Evolutionary conservation across 2,888 invertebrate genomes (phyloP), one percentile per base, ranked within the genome.

Genomic region (Digitonthophagus gazella): DNA sequence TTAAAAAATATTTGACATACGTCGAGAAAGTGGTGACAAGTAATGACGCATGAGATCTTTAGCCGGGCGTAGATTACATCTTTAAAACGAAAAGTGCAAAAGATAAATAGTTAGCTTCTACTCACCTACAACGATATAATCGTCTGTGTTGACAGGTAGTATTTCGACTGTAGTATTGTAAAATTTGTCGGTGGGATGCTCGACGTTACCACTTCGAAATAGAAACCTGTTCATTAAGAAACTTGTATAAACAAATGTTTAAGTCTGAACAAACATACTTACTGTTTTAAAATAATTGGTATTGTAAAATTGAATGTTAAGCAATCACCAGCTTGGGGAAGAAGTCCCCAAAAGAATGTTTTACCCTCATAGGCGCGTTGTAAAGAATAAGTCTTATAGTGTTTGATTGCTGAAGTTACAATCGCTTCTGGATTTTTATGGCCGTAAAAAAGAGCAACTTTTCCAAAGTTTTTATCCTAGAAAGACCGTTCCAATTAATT

Each of bases 281-380:
- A 15, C 74, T 67, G 20, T 63, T 56, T n/a, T 28, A 19, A 58
- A 74, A 81, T 77, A 71, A 89, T 85, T 16, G 96, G 94, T 66
- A 89, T 87, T 64, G 86, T 83, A 80, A 97, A 96, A 81, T 90
- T 89, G 80, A 97, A 92, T 73, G 90, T 88, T 15, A 97, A 85
- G 68, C 89, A 85, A 80, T 96, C 95, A 1, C 93, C 95, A 6
- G 90, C 88, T 76, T 91, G 91, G 0, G 97, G 97, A 56, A 92
- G 85, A 6, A 93, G 83, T 0, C 95, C 97, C 97, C 97, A 97
- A 83, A 97, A 98, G 80, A 91, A 96, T 0, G 91, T 90, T 73
- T 91, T 90, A 0, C 98, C 97, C 15, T 87, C 85, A 80, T 98
- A 98, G 2, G 96, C 97, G 73, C 90, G 88, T 71, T 88, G 87